Percentiles rank a stretch among this genome's conserved stretches.
Evolutionary conservation across 2,797 vertebrate species (phyloP).

Genomic region (Acrossocheilus fasciatus): DNA sequence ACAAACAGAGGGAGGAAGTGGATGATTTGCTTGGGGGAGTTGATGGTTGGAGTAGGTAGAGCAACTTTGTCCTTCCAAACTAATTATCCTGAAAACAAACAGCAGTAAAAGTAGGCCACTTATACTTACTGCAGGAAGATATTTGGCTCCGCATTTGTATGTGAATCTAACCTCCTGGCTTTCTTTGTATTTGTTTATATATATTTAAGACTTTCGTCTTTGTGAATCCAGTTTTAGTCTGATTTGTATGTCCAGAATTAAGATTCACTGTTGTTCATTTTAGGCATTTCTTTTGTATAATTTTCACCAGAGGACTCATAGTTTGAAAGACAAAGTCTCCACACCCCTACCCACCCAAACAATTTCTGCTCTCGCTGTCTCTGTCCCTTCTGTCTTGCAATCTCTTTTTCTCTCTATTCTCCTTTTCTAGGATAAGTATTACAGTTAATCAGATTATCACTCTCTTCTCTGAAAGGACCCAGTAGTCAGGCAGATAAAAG

Average conservation of each 20-base stretch:
- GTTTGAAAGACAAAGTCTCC: conserved; percentile 15
- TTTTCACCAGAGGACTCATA: neutral
- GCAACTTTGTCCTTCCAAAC: conserved; percentile 72
- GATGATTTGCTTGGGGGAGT: conserved; percentile 70
- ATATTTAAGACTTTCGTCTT: neutral
- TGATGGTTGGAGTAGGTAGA: conserved; percentile 50
- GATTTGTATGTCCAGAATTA: neutral
- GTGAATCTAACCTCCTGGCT: neutral
- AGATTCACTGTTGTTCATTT: neutral
- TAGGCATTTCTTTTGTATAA: neutral
- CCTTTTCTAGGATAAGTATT: conserved; percentile 73
- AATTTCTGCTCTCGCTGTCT: conserved; percentile 12
- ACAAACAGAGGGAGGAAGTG: conserved; percentile 67
- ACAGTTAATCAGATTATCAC: conserved; percentile 82
- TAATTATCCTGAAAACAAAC: conserved; percentile 78
- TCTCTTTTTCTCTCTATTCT: conserved; percentile 38
- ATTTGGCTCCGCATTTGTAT: conserved; percentile 15
- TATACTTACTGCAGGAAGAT: conserved; percentile 67
- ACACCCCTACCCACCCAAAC: conserved; percentile 21
- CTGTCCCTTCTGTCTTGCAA: conserved; percentile 11
- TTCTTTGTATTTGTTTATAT: conserved; percentile 3
- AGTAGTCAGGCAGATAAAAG: conserved; percentile 76
- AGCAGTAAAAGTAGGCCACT: conserved; percentile 77
- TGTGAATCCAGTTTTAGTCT: neutral
- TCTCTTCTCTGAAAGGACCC: conserved; percentile 71